Evolutionary conservation across 1,140 invertebrate species (phyloP), one percentile per base, ranked within the genome.

Genomic region (Lethrus apterus): DNA sequence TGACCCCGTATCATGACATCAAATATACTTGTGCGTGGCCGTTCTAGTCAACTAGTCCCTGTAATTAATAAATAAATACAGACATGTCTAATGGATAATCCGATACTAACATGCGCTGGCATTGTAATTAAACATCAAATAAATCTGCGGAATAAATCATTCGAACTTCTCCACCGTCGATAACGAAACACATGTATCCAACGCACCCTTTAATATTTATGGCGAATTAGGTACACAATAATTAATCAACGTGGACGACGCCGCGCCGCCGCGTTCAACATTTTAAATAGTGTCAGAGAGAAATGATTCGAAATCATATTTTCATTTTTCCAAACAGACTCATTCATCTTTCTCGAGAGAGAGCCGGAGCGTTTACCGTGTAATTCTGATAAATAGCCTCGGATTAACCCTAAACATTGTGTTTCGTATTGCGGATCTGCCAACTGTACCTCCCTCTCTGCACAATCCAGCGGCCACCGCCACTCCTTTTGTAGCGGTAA

Each of bases 281-380:
- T 46, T 46, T 46, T 46, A 46, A 46, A 46, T 46, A 46, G 33
- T 38, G 44, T 46, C 44, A 46, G 44, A 46, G 44, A 46, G 44
- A 46, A 46, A 46, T 46, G 44, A 41, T 41, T 41, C 38, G 38
- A 23, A 56, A 53, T 53, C 51, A 56, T 56, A 56, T 56, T 56
- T 56, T 54, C 51, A 54, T 56, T 56, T 54, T 54, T 54, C 50
- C 51, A 36, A 51, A 51, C 44, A 20, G 14, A 26, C 40, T 44
- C 48, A 46, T 54, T 36, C 48, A 50, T 54, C 52, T 54, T 47
- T 54, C 44, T 54, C 52, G 38, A 31, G 23, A n/a, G 5, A 29
- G 21, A 23, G 19, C 20, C 38, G 33, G n/a, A 15, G 33, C 26
- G 13, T 35, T 36, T 24, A 33, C 20, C 33, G 33, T 33, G 33